Evolutionary conservation across 2,888 invertebrate genomes (phyloP), one percentile per base, ranked within the genome.

Genomic region (Lasioglossum leucozonium): DNA sequence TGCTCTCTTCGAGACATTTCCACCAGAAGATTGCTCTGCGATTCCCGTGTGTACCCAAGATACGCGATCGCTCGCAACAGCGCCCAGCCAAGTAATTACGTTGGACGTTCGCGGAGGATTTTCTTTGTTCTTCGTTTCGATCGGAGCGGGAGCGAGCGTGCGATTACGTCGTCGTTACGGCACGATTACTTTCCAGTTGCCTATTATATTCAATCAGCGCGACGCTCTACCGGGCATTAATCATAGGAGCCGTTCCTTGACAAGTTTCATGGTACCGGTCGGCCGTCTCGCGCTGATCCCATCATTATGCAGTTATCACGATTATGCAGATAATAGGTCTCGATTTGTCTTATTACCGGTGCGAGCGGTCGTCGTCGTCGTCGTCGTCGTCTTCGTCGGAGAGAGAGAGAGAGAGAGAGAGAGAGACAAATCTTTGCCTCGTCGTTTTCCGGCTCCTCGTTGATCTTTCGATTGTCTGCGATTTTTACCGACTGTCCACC

Each of bases 251-350:
- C 47, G 47, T 65, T 62, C 71, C 37, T 22, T 40, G 76, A 62
- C 75, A 44, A 85, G 55, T 62, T 82, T 72, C 77, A 65, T 42
- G 76, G 55, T 73, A 47, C 47, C 74, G n/a, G 40, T 5, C 30
- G 30, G n/a, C 22, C 47, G 73, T 71, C 65, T 72, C 62, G 47
- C 74, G 82, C 22, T 69, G 86, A 87, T 76, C 51, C 82, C 62
- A 78, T 89, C 87, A 86, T 90, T 90, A 88, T 77, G 86, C 84
- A 86, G 80, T 90, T 90, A 88, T 86, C 82, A 67, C 69, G 82
- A 86, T 88, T 84, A 81, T 75, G 69, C 65, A 67, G 77, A 89
- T 89, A 88, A 89, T 87, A 62, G 83, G 18, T 42, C 26, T 40
- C 83, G 81, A 90, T 88, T 90, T 86, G 71, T 80, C 76, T 88